These are phyloP conservation scores for Delia radicum DNA, from an alignment of 1,140 invertebrate species.

Conservation along the genomic window DNA sequence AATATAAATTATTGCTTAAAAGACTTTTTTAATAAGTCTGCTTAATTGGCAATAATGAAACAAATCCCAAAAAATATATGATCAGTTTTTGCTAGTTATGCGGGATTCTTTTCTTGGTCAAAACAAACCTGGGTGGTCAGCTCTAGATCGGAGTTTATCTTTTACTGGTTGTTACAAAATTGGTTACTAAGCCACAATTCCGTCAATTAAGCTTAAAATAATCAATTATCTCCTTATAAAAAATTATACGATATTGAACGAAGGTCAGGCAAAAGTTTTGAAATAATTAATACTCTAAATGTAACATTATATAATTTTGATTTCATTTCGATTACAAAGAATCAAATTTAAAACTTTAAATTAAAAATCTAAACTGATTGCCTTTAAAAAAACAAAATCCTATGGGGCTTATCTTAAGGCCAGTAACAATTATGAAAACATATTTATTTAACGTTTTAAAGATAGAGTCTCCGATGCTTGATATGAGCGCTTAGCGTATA, in stretches of 20 bases:
- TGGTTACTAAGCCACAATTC: too few relatives aligned
- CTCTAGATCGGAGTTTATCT: not conserved
- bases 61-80: not conserved
- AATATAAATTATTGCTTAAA: not conserved
- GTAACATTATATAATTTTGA: not conserved
- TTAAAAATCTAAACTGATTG: constrained; percentile 10
- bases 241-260: not conserved
- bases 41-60: not conserved
- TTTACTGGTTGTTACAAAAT: too few relatives aligned
- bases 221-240: not conserved
- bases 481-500: not conserved
- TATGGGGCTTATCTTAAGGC: constrained; percentile 7
- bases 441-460: not conserved
- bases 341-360: not conserved
- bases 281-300: not conserved
- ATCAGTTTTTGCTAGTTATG: not conserved
- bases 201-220: too few relatives aligned
- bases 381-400: too few relatives aligned
- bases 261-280: not conserved
- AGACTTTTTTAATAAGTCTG: too few relatives aligned
- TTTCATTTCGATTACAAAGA: constrained; percentile 7
- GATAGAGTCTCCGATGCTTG: not conserved
- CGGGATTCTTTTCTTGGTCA: not conserved
- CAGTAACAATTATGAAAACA: not conserved
- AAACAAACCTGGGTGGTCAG: not conserved